Evolutionary conservation across 2,113 vertebrate genomes (phyloP).

Genomic region (Aegotheles bennettii): DNA sequence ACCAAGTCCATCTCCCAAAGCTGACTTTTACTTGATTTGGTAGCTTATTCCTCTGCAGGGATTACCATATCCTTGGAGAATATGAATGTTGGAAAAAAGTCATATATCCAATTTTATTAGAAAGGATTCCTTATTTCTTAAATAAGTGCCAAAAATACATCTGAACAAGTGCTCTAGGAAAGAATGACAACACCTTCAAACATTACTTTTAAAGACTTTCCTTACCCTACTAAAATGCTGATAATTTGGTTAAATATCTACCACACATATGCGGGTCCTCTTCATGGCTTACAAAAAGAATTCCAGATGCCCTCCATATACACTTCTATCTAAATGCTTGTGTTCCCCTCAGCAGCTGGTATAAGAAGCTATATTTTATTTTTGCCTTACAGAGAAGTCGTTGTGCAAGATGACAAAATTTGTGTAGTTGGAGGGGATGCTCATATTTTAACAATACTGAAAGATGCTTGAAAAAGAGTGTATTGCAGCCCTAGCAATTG

Average conservation of each 20-base stretch:
- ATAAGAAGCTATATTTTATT: neutral
- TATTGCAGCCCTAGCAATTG: constrained; percentile 20
- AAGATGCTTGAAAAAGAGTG: neutral
- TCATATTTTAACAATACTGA: neutral
- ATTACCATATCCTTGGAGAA: neutral
- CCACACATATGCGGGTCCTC: neutral
- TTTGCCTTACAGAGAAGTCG: neutral
- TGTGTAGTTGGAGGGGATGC: neutral
- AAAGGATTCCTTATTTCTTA: neutral
- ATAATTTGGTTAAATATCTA: neutral
- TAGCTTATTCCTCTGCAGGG: neutral
- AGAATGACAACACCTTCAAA: neutral
- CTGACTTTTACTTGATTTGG: neutral
- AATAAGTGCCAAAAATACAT: neutral
- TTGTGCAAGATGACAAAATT: neutral
- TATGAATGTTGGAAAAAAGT: neutral
- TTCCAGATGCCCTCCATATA: neutral
- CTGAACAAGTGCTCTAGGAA: neutral
- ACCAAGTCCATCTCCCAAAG: neutral
- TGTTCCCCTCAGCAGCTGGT: neutral
- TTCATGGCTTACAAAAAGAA: neutral
- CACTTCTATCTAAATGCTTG: neutral
- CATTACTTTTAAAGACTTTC: neutral
- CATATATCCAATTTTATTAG: neutral
- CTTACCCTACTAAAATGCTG: neutral